Conservation (phyloP, 2,113 vertebrate species). For the Lynx canadensis region DNA sequence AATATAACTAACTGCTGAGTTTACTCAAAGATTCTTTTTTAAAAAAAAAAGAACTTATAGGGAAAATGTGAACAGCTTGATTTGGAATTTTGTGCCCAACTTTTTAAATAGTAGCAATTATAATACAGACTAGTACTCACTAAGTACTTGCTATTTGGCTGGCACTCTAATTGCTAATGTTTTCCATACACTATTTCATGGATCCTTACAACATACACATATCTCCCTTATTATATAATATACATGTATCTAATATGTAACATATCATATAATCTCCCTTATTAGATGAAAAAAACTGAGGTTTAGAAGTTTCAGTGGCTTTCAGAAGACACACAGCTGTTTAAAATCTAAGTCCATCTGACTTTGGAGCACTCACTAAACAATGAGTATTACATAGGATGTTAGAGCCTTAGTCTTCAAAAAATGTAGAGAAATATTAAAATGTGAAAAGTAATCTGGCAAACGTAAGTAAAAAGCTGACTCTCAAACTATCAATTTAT, state of each 20-base stretch:
- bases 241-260: neutral
- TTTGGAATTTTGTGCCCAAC: neutral
- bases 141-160: neutral
- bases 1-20: slow-evolving; percentile 47
- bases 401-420: slow-evolving; percentile 24
- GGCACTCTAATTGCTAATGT: neutral
- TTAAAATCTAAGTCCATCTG: neutral
- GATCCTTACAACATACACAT: neutral
- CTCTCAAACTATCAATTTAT: neutral
- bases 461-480: neutral
- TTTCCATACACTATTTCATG: neutral
- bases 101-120: neutral
- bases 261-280: neutral
- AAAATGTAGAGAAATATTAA: slow-evolving; percentile 46
- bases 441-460: neutral
- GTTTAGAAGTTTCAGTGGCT: neutral
- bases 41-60: neutral
- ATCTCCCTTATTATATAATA: neutral
- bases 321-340: neutral
- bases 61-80: neutral
- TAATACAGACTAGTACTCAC: neutral
- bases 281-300: neutral
- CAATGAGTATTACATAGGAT: neutral
- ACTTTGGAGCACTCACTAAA: neutral
- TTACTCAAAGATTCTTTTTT: neutral